These are phyloP conservation scores for Tretioscincus oriximinensis DNA, from an alignment of 2,113 vertebrate species.

Conservation along the genomic window DNA sequence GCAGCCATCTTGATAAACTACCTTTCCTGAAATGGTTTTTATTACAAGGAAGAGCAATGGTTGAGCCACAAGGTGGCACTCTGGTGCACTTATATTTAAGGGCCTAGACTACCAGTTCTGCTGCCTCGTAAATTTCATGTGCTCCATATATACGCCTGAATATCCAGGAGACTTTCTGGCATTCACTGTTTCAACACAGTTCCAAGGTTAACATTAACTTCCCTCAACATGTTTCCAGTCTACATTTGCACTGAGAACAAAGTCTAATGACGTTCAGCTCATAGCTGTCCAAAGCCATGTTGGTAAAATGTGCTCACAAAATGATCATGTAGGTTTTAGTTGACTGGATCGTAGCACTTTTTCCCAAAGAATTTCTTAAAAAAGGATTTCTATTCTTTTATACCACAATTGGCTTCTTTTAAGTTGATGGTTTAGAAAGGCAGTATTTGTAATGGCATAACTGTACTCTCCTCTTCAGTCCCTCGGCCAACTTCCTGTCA, in stretches of 20 bases:
- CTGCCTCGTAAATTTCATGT: conserved; percentile 54
- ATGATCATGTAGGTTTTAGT: rapidly evolving
- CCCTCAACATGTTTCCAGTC: neutral
- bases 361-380: too few species aligned
- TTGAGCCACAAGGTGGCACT: conserved; percentile 69
- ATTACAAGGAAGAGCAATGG: conserved; percentile 43
- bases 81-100: conserved; percentile 44
- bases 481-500: too few species aligned
- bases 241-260: neutral
- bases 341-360: rapidly evolving
- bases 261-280: rapidly evolving
- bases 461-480: neutral
- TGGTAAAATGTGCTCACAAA: rapidly evolving
- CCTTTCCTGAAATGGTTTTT: conserved; percentile 42
- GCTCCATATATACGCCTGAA: conserved; percentile 28
- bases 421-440: neutral
- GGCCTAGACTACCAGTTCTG: conserved; percentile 33
- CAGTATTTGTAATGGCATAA: neutral
- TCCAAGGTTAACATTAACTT: neutral
- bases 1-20: conserved; percentile 69
- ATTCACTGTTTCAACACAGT: neutral
- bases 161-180: conserved; percentile 30
- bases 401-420: rapidly evolving
- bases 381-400: neutral
- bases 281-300: rapidly evolving